These are phyloP conservation scores for Papilio glaucus DNA, from an alignment of 1,140 invertebrate genomes.

Conservation along the genomic window DNA sequence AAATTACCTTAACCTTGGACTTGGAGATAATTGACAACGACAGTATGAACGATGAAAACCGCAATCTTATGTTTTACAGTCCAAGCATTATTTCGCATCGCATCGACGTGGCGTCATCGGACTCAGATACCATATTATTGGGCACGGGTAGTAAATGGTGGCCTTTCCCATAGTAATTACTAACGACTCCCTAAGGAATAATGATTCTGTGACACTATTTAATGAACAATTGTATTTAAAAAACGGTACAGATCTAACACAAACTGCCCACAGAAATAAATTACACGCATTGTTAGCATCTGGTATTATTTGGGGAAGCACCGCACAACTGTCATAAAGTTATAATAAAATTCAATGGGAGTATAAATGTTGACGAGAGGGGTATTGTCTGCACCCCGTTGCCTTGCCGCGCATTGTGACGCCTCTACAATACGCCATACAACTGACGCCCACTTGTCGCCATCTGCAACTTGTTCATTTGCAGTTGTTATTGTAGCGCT, in stretches of 20 bases:
- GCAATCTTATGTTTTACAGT: too few relatives aligned
- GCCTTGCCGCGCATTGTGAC: conserved; percentile 13
- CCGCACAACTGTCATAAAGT: conserved; percentile 30
- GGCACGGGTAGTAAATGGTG: too few relatives aligned
- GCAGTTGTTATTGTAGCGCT: not conserved
- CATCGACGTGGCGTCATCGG: too few relatives aligned
- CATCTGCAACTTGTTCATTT: conserved; percentile 41
- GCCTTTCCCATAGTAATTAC: not conserved
- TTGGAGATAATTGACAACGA: too few relatives aligned
- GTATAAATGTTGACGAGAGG: conserved; percentile 21
- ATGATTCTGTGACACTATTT: not conserved
- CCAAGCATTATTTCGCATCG: too few relatives aligned
- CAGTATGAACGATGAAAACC: too few relatives aligned
- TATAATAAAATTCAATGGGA: conserved; percentile 10
- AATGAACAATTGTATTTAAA: conserved; percentile 12
- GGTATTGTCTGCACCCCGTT: conserved; percentile 26
- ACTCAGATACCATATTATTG: too few relatives aligned
- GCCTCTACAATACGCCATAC: conserved; percentile 21
- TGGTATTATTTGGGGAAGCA: conserved; percentile 25
- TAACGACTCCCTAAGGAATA: conserved; percentile 5
- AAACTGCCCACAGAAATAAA: conserved; percentile 22
- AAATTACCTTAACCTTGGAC: too few relatives aligned
- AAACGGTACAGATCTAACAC: conserved; percentile 10
- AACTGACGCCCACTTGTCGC: conserved; percentile 43
- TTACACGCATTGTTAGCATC: conserved; percentile 33